These are phyloP conservation scores for Heterodera filipjevi DNA, from an alignment of 2,888 invertebrate species.

Conservation along the genomic window DNA sequence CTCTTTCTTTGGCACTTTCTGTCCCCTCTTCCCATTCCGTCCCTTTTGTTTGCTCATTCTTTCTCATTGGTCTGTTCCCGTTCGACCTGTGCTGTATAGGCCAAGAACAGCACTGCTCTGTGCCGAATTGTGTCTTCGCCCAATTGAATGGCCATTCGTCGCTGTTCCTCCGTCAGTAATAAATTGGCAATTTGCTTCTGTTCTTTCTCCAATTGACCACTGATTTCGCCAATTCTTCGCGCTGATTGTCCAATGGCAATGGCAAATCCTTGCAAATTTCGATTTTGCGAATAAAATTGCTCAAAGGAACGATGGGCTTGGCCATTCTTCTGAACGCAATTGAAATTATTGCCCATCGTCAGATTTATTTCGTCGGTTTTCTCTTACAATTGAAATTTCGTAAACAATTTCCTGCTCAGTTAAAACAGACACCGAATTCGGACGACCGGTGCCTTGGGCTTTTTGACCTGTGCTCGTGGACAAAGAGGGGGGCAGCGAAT, in stretches of 20 bases:
- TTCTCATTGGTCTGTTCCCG: too few relatives aligned
- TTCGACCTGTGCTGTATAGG: constrained; percentile 24
- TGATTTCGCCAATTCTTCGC: neutral
- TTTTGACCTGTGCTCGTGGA: neutral
- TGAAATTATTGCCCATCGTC: too few relatives aligned
- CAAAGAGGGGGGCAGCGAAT: neutral
- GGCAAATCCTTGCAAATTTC: neutral
- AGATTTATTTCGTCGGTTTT: too few relatives aligned
- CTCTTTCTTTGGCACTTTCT: neutral
- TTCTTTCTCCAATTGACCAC: neutral
- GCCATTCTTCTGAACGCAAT: constrained; percentile 9
- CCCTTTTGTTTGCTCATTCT: too few relatives aligned
- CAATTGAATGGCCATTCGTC: constrained; percentile 7
- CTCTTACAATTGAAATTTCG: constrained; percentile 18
- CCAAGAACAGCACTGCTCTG: constrained; percentile 8
- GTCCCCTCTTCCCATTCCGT: too few relatives aligned
- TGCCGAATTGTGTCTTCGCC: constrained; percentile 23
- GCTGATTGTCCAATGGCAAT: neutral
- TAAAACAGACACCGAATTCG: constrained; percentile 1
- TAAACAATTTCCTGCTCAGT: constrained; percentile 21
- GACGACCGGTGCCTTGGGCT: too few relatives aligned
- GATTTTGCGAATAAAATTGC: constrained; percentile 13
- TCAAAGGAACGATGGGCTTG: constrained; percentile 15
- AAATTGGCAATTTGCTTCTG: neutral
- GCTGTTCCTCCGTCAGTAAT: neutral